Evolutionary conservation across 2,797 vertebrate species (phyloP).

Genomic region (Manis javanica): DNA sequence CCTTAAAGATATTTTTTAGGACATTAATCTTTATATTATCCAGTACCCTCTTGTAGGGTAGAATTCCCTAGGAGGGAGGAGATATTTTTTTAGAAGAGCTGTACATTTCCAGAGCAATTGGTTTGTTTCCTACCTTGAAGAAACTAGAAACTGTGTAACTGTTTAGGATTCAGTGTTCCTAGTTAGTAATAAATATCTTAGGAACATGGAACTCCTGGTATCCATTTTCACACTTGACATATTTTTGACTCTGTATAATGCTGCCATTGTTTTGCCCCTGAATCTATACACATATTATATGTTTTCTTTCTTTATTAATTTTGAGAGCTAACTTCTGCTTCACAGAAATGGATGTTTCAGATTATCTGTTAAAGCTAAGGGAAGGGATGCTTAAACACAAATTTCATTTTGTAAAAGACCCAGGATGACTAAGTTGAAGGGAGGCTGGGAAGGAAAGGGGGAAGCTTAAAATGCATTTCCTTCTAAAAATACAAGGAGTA

Average conservation of each 20-base stretch:
- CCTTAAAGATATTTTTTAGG: conserved; percentile 6
- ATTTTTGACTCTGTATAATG: neutral
- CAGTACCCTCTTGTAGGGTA: neutral
- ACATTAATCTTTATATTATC: neutral
- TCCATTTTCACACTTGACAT: neutral
- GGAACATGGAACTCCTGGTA: neutral
- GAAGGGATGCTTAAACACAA: neutral
- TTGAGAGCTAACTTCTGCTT: neutral
- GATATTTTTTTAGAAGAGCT: neutral
- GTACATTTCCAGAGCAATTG: neutral
- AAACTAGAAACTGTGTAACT: neutral
- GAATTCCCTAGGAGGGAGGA: neutral
- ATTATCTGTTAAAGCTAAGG: neutral
- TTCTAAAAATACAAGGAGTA: neutral
- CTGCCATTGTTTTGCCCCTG: neutral
- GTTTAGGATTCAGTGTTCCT: neutral
- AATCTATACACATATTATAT: neutral
- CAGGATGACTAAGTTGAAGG: neutral
- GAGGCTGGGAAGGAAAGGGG: neutral
- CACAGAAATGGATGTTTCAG: neutral
- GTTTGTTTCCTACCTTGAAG: neutral
- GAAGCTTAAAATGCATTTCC: neutral
- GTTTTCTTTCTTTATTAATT: conserved; percentile 33
- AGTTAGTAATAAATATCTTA: neutral
- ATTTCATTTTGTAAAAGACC: conserved; percentile 16